Percentiles rank a stretch among this genome's conserved stretches.
Conservation (phyloP, 2,113 vertebrate genomes). For the Microcebus ravelobensis region DNA sequence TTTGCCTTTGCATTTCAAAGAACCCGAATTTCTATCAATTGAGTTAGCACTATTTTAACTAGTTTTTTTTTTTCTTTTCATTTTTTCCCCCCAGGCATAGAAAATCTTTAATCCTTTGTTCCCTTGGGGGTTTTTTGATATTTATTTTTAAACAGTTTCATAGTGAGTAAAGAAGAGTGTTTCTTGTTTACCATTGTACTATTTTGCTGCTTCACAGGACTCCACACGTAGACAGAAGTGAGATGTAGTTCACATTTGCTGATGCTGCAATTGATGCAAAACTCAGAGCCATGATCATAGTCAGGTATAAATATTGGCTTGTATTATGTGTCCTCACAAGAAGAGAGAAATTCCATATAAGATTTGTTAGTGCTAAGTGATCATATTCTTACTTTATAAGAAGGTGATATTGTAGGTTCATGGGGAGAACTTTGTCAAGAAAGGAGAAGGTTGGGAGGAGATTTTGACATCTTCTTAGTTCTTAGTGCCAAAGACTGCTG, state of each 20-base stretch:
- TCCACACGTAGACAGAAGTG: neutral
- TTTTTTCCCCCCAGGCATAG: neutral
- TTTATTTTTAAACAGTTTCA: constrained; percentile 47
- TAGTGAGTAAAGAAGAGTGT: constrained; percentile 20
- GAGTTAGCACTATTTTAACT: constrained; percentile 25
- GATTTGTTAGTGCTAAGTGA: neutral
- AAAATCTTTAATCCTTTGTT: constrained; percentile 52
- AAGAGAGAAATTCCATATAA: neutral
- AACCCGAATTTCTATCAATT: constrained; percentile 40
- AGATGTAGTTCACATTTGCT: constrained; percentile 1
- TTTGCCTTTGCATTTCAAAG: constrained; percentile 25
- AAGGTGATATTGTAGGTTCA: neutral
- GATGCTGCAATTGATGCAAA: neutral
- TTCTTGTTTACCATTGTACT: constrained; percentile 23
- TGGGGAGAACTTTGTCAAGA: neutral
- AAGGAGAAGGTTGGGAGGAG: neutral
- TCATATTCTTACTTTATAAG: constrained; percentile 21
- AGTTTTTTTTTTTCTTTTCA: neutral
- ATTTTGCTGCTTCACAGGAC: constrained; percentile 36
- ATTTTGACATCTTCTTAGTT: neutral
- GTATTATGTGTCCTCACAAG: neutral
- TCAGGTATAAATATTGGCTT: neutral
- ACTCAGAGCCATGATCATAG: neutral
- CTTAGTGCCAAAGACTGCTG: neutral
- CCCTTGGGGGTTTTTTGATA: neutral